Evolutionary conservation across 2,113 vertebrate species (phyloP), one percentile per base, ranked within the genome.

Genomic region (Dissostichus mawsoni): DNA sequence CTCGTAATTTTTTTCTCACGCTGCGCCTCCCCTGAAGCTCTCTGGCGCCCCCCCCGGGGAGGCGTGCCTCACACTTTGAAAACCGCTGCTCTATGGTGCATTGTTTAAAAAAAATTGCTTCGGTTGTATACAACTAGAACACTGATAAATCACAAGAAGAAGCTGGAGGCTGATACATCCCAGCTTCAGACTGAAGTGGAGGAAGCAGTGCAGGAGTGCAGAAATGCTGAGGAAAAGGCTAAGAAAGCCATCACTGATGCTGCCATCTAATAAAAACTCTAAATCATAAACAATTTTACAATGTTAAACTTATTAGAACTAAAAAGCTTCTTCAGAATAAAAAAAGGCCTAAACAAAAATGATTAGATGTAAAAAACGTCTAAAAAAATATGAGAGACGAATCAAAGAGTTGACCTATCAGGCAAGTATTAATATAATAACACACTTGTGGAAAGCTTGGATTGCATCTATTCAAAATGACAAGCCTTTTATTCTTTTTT

Each of bases 181-280:
- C 94, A 94, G 71, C 92, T 95, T 74, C 94, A 95, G 0, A 80
- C 6, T 10, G 94, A 95, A 69, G 94, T 95, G 33, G 94, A 95
- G 59, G 94, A 95, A 3, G 86, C 94, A 2, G 76, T 95, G 16
- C 93, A 94, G 75, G 94, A 94, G 80, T 94, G 93, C 78, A 92
- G 93, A 51, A 93, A 95, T 16, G 93, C 94, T 9, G 94, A 94
- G 12, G 92, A 94, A 5, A 95, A 93, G 72, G 93, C 93, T 74
- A 94, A 94, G 83, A 95, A 95, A 81, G 93, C 92, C 82, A 93
- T 94, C 9, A 93, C 92, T 78, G 93, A 97, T 80, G 96, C 96
- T 90, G 96, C 96, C 89, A 97, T 20, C 20, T 20, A 20, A 55
- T 20, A 3, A 45, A 56, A 52, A 20, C n/a, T 45, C 14, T 18